Evolutionary conservation across 2,888 invertebrate genomes (phyloP), one percentile per base, ranked within the genome.

Genomic region (Nebria brevicollis): DNA sequence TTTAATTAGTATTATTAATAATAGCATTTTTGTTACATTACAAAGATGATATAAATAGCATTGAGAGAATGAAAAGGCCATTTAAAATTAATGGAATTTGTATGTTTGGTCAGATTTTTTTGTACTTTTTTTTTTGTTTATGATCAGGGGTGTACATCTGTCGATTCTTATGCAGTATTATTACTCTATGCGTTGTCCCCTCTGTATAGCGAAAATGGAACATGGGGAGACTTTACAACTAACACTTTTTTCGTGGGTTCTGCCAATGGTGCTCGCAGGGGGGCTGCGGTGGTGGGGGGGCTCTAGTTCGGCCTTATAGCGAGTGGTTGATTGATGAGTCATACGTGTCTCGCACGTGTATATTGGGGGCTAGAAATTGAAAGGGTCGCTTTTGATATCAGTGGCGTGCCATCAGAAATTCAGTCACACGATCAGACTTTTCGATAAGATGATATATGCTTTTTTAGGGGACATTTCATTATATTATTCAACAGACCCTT

Each of bases 81-180:
- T 68, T 68, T 13, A 70, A 26, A 70, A 25, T 70, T 11, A 15
- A 11, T 4, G 4, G 26, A 70, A 68, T 68, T 25, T 20, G 1
- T 64, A 75, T 70, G 75, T 75, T 75, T 80, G 80, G 75, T 75
- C 75, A 80, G 80, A 80, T 75, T 80, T 80, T 80, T 54, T 13
- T 13, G 7, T 3, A 54, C 5, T 34, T 34, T 34, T 34, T 34
- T 34, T 34, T 34, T 54, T 3, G 54, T 54, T 6, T 54, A 34
- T 80, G 54, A 66, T 66, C 70, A 66, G 75, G 80, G 75, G 75
- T 80, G 75, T 80, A 80, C 80, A 80, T 80, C 80, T 80, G 80
- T 75, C 80, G 80, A 80, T 80, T 75, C 75, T 34, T 34, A 34
- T 34, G 5, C 80, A 75, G 68, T 75, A 54, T 54, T 72, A 75